Conservation (phyloP, 1,140 invertebrate species). For the Hycleus phaleratus region DNA sequence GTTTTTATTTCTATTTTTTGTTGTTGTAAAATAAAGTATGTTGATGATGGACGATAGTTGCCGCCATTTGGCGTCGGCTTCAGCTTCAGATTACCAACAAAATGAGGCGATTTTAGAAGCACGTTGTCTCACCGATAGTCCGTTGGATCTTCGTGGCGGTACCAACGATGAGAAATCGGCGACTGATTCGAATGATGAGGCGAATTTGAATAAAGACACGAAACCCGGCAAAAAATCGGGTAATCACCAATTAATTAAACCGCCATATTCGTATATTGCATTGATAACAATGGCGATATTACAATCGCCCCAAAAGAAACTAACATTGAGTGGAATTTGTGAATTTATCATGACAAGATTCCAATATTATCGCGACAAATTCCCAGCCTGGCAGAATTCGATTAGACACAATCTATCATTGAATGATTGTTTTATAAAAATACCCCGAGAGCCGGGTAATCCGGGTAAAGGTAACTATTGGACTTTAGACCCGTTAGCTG, state of each 20-base stretch:
- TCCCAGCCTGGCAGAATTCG: slow-evolving; percentile 94
- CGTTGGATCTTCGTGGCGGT: slow-evolving; percentile 36
- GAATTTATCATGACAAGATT: slow-evolving; percentile 99
- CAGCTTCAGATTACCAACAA: slow-evolving; percentile 10
- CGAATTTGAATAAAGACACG: slow-evolving; percentile 18
- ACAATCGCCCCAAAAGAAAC: slow-evolving; percentile 92
- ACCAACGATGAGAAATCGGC: slow-evolving; percentile 16
- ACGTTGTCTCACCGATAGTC: slow-evolving; percentile 29
- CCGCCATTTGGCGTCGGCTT: slow-evolving; percentile 25
- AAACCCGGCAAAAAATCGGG: neutral
- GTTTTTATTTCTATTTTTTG: too few species aligned
- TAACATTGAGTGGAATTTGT: slow-evolving; percentile 95
- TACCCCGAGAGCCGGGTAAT: slow-evolving; percentile 94
- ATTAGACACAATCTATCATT: slow-evolving; percentile 95
- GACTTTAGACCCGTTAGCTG: slow-evolving; percentile 92
- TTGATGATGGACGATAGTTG: slow-evolving; percentile 36
- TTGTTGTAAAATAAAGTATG: slow-evolving; percentile 10
- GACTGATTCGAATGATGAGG: slow-evolving; percentile 22
- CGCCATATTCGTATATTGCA: slow-evolving; percentile 96
- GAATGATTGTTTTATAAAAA: slow-evolving; percentile 99
- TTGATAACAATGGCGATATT: slow-evolving; percentile 97
- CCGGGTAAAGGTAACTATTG: slow-evolving; percentile 99
- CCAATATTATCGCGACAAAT: slow-evolving; percentile 92
- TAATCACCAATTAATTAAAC: slow-evolving; percentile 65
- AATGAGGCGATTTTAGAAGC: slow-evolving; percentile 28